phyloP scores from a whole-genome alignment of 2,888 invertebrate species.

The Pterobdella sp. region DNA sequence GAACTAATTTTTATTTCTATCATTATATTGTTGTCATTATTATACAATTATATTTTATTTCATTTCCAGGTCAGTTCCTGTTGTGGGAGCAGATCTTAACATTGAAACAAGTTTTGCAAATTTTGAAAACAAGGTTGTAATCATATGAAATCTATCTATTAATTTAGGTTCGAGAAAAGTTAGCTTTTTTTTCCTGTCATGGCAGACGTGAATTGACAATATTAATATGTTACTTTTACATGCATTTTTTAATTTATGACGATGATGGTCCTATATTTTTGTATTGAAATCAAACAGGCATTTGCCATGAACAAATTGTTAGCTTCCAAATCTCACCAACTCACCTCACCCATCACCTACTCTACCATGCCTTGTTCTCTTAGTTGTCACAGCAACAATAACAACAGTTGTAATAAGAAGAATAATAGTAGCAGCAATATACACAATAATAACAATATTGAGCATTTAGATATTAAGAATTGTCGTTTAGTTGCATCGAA shows the following conservation, averaged over 20 bases:
- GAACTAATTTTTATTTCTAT: too few species aligned
- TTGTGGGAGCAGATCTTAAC: conserved; percentile 32
- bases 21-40: neutral
- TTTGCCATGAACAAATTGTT: neutral
- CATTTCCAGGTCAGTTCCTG: conserved; percentile 33
- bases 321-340: conserved; percentile 9
- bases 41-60: neutral
- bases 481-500: conserved; percentile 1
- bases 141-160: neutral
- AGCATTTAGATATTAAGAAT: neutral
- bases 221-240: too few species aligned
- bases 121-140: neutral
- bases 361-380: conserved; percentile 22
- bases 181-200: too few species aligned
- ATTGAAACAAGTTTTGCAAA: conserved; percentile 11
- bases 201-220: too few species aligned
- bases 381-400: conserved; percentile 12
- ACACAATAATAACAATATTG: neutral
- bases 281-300: too few species aligned
- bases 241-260: too few species aligned
- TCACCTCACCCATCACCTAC: conserved; percentile 12
- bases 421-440: conserved; percentile 15
- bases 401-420: neutral
- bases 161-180: too few species aligned
- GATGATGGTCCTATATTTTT: too few species aligned